phyloP scores from a whole-genome alignment of 2,888 invertebrate species.

The Sinodicranocentrus sp. region DNA sequence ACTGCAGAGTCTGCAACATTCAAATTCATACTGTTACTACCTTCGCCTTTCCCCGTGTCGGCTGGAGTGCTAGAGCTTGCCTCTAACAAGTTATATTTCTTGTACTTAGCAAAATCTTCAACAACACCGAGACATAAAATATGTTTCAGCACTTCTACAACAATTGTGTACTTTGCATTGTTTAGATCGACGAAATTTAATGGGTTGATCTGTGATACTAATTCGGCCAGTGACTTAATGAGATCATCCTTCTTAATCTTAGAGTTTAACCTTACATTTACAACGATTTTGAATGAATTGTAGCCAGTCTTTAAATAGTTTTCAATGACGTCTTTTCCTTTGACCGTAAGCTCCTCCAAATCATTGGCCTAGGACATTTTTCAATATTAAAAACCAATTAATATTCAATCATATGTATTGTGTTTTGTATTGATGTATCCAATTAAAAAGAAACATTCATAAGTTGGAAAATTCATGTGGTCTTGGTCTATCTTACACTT shows the following conservation, averaged over 20 bases:
- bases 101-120: conserved; percentile 87
- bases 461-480: too few species aligned
- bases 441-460: too few species aligned
- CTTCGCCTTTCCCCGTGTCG: too few species aligned
- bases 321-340: conserved; percentile 84
- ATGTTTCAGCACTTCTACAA: conserved; percentile 90
- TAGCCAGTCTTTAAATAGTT: conserved; percentile 86
- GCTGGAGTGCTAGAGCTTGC: too few species aligned
- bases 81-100: conserved; percentile 91
- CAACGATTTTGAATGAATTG: conserved; percentile 87
- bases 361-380: conserved; percentile 81
- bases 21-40: too few species aligned
- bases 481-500: conserved; percentile 57
- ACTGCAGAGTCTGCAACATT: too few species aligned
- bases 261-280: conserved; percentile 88
- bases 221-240: conserved; percentile 86
- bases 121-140: conserved; percentile 89
- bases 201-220: conserved; percentile 84
- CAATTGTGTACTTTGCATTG: conserved; percentile 85
- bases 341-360: conserved; percentile 85
- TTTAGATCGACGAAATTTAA: conserved; percentile 89
- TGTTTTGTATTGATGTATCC: not conserved
- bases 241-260: conserved; percentile 85
- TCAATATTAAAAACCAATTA: not conserved
- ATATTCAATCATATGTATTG: not conserved